Evolutionary conservation across 1,140 invertebrate genomes (phyloP), one percentile per base, ranked within the genome.

Genomic region (Dolichoris vasculosae): DNA sequence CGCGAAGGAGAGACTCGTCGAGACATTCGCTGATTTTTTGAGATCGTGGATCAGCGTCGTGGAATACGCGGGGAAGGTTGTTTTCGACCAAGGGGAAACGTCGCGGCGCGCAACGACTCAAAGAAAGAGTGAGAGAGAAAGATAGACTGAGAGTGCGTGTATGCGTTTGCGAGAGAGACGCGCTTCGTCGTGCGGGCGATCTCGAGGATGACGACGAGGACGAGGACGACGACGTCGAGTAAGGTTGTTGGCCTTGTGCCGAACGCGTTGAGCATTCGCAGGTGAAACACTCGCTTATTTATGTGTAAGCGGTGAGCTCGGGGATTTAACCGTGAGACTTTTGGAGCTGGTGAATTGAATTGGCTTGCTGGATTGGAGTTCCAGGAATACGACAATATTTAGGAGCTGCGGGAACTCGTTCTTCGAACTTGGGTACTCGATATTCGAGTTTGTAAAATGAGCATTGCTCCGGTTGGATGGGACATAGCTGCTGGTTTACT

Each of bases 91-190:
- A 8, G 9, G 17, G 9, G 7, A 13, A 73, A 43, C 38, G 76
- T 78, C 51, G 76, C 48, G 20, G 43, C 46, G 48, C 17, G 51
- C 23, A 2, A 46, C 55, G 38, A 67, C 23, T 35, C 59, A 46
- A 64, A 48, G 46, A 51, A 32, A 77, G n/a, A 46, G 77, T 40
- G 77, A 79, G 30, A 46, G 73, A 77, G 67, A 48, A 43, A 46
- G 30, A 76, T 23, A 76, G 35, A 69, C 17, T n/a, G 35, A 8
- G 73, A 32, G 73, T 63, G 82, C 32, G 82, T 46, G 51, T 48
- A 69, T 83, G 82, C 46, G 51, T 83, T 67, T 32, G 82, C 63
- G 30, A 40, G 48, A 77, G 82, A 83, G 82, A 83, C 82, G 82
- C 82, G 82, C 82, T 35, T 43, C 81, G 26, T n/a, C 46, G 76